These are phyloP conservation scores for Clarias pachynema DNA, from an alignment of 2,797 vertebrate genomes.

Conservation along the genomic window DNA sequence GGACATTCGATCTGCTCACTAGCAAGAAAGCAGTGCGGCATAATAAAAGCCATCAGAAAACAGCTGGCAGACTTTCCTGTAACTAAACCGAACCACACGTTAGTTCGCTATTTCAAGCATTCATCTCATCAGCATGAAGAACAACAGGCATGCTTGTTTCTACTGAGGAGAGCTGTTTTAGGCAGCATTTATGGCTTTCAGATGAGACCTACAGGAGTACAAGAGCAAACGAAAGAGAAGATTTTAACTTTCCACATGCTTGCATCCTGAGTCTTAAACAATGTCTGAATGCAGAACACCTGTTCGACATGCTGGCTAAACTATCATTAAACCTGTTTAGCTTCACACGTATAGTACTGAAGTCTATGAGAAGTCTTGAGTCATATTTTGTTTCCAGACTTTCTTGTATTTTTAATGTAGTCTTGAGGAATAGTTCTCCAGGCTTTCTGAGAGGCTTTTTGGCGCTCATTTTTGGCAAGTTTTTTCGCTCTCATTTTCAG, in stretches of 20 bases:
- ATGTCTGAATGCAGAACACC: conserved; percentile 35
- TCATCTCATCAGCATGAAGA: conserved; percentile 48
- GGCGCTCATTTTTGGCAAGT: no score
- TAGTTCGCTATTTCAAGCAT: conserved; percentile 44
- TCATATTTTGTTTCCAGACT: no score
- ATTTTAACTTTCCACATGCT: neutral
- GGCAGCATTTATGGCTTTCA: conserved; percentile 8
- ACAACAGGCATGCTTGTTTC: conserved; percentile 41
- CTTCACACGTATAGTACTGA: conserved; percentile 9
- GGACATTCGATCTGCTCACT: conserved; percentile 55
- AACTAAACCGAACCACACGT: conserved; percentile 51
- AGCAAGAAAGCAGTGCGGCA: conserved; percentile 56
- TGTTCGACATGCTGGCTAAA: conserved; percentile 26
- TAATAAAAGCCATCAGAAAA: conserved; percentile 54
- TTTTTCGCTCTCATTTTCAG: no score
- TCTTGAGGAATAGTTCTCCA: no score
- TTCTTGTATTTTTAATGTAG: no score
- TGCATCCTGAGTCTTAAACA: conserved; percentile 23
- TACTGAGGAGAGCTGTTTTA: conserved; percentile 7
- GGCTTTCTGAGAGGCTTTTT: no score
- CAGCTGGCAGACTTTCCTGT: conserved; percentile 61
- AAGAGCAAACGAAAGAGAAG: conserved; percentile 35
- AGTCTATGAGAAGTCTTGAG: no score
- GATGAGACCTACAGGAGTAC: conserved; percentile 39
- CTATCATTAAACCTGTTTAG: conserved; percentile 43